Evolutionary conservation across 2,113 vertebrate genomes (phyloP).

Genomic region (Sprattus sprattus): DNA sequence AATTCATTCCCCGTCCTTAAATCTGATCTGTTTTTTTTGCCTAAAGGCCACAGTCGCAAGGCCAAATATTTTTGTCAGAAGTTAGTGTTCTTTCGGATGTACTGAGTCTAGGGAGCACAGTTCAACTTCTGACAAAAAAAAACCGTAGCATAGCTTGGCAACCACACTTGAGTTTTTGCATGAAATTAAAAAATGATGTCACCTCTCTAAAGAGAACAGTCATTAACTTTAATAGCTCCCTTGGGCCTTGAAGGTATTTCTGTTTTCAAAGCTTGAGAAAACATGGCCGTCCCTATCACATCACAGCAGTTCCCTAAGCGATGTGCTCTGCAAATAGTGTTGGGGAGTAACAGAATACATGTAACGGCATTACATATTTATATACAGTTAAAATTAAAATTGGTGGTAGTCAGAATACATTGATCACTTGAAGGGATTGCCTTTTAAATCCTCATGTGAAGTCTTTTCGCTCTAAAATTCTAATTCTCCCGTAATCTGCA

Average conservation of each 20-base stretch:
- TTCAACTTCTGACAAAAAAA: conserved; percentile 32
- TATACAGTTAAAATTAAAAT: no score
- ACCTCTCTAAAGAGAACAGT: conserved; percentile 54
- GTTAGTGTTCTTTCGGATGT: neutral
- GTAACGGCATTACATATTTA: no score
- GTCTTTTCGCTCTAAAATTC: no score
- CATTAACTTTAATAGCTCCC: conserved; percentile 65
- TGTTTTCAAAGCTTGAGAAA: conserved; percentile 63
- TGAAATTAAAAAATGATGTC: conserved; percentile 64
- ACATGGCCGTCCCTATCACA: conserved; percentile 64
- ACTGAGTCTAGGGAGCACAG: neutral
- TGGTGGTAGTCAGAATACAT: no score
- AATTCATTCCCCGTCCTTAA: conserved; percentile 13
- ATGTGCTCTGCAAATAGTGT: conserved; percentile 21
- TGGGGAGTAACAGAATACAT: no score
- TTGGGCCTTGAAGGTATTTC: conserved; percentile 60
- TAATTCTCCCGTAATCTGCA: no score
- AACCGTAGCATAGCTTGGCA: conserved; percentile 42
- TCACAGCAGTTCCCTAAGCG: conserved; percentile 57
- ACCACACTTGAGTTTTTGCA: conserved; percentile 49
- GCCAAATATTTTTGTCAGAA: neutral
- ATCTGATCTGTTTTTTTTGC: conserved; percentile 3
- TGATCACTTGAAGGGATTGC: no score
- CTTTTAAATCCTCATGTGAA: no score
- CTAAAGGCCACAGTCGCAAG: neutral